These are phyloP conservation scores for Aplochiton taeniatus DNA, from an alignment of 2,797 vertebrate genomes.

Conservation along the genomic window DNA sequence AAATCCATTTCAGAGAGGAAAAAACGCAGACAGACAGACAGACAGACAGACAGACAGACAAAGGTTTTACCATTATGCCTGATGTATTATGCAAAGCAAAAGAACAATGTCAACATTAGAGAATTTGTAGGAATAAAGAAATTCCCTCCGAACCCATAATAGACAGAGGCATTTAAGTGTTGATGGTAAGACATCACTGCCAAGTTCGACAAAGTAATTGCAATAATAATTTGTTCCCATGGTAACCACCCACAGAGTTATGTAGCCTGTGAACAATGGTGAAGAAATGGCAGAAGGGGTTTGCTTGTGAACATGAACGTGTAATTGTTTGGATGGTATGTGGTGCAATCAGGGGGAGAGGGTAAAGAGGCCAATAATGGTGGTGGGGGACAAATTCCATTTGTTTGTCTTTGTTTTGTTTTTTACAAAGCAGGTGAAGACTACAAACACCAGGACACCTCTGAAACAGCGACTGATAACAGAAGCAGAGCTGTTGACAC, in stretches of 20 bases:
- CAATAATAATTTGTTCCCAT: constrained; percentile 69
- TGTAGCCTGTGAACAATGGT: constrained; percentile 46
- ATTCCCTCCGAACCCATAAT: constrained; percentile 31
- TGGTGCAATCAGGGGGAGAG: constrained; percentile 11
- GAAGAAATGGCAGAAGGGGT: constrained; percentile 39
- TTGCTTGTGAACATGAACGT: constrained; percentile 53
- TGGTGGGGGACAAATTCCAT: background rate
- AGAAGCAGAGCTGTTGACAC: constrained; percentile 9
- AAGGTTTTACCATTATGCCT: too few relatives aligned
- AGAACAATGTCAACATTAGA: constrained; percentile 8
- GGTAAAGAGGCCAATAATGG: constrained; percentile 17
- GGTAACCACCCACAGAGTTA: constrained; percentile 52
- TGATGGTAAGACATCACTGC: constrained; percentile 42
- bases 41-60: too few relatives aligned
- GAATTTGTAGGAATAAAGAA: constrained; percentile 37
- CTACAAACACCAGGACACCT: constrained; percentile 2
- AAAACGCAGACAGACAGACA: too few relatives aligned
- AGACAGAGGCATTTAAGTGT: constrained; percentile 38
- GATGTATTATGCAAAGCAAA: too few relatives aligned
- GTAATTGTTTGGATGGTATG: constrained; percentile 33
- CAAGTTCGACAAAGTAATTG: constrained; percentile 61
- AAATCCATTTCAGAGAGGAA: too few relatives aligned
- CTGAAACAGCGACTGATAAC: constrained; percentile 1
- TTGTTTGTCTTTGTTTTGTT: background rate
- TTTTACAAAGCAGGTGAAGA: constrained; percentile 27